A percentile compares a stretch with the other conserved stretches of the same genome.
Conservation (phyloP, 1,140 invertebrate genomes). For the Zaprionus capensis region DNA sequence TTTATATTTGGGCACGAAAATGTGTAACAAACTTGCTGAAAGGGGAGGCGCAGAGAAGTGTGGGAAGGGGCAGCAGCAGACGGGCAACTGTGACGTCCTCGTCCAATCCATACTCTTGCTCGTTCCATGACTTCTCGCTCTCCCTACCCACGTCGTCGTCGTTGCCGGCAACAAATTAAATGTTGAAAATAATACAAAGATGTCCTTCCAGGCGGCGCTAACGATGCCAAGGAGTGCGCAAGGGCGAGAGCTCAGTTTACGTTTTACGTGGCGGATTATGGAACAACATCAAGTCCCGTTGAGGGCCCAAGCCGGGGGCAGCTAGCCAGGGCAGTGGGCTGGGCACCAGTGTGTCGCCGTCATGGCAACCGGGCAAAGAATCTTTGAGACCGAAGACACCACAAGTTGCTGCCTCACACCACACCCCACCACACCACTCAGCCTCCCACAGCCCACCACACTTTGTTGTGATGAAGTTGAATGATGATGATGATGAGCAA, state of each 20-base stretch:
- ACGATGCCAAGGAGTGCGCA: slow-evolving; percentile 46
- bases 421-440: slow-evolving; percentile 5
- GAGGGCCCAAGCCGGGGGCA: slow-evolving; percentile 5
- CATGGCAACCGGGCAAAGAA: slow-evolving; percentile 69
- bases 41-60: slow-evolving; percentile 16
- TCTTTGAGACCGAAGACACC: slow-evolving; percentile 38
- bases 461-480: slow-evolving; percentile 48
- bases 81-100: slow-evolving; percentile 39
- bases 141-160: slow-evolving; percentile 26
- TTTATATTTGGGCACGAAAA: slow-evolving; percentile 67
- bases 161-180: slow-evolving; percentile 81
- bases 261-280: slow-evolving; percentile 63
- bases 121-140: background rate
- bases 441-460: background rate
- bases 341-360: slow-evolving; percentile 33
- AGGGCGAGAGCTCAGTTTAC: slow-evolving; percentile 66
- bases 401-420: slow-evolving; percentile 22
- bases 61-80: background rate
- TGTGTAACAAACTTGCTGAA: slow-evolving; percentile 69
- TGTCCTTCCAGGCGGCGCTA: slow-evolving; percentile 71
- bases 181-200: slow-evolving; percentile 83
- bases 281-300: slow-evolving; percentile 48
- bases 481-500: slow-evolving; percentile 43
- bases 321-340: slow-evolving; percentile 2
- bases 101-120: slow-evolving; percentile 33